Evolutionary conservation across 2,888 invertebrate genomes (phyloP).

Genomic region (Tachina lurida): DNA sequence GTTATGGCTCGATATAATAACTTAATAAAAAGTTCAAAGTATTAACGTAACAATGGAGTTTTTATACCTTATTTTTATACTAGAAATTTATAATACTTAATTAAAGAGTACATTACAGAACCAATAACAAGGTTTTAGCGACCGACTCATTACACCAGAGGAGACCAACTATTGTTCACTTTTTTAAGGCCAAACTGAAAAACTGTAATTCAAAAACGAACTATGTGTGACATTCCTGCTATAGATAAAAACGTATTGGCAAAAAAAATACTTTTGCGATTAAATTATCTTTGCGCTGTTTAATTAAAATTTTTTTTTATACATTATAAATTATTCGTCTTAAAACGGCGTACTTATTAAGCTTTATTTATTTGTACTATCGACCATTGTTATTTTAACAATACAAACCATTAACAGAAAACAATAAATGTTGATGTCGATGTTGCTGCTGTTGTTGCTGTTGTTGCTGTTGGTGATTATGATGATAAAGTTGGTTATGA

Average conservation of each 20-base stretch:
- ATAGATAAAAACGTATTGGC: not conserved
- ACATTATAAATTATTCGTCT: constrained; percentile 32
- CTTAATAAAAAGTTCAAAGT: too few species aligned
- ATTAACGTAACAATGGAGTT: too few species aligned
- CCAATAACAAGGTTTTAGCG: too few species aligned
- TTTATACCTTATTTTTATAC: too few species aligned
- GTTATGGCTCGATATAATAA: too few species aligned
- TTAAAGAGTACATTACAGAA: too few species aligned
- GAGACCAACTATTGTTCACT: too few species aligned
- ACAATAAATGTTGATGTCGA: constrained; percentile 53
- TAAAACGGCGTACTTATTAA: constrained; percentile 41
- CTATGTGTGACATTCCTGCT: not conserved
- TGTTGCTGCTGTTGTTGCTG: not conserved
- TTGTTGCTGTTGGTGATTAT: not conserved
- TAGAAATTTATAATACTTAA: too few species aligned
- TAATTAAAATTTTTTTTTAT: constrained; percentile 12
- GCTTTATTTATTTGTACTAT: constrained; percentile 44
- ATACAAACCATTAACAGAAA: constrained; percentile 62
- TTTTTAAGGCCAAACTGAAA: too few species aligned
- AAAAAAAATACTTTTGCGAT: not conserved
- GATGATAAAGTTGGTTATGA: constrained; percentile 14
- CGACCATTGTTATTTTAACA: constrained; percentile 42
- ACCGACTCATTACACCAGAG: too few species aligned
- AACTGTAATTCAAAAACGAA: too few species aligned
- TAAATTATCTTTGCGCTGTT: constrained; percentile 19